Evolutionary conservation across 2,113 vertebrate genomes (phyloP).

Genomic region (Rhizomys pruinosus): DNA sequence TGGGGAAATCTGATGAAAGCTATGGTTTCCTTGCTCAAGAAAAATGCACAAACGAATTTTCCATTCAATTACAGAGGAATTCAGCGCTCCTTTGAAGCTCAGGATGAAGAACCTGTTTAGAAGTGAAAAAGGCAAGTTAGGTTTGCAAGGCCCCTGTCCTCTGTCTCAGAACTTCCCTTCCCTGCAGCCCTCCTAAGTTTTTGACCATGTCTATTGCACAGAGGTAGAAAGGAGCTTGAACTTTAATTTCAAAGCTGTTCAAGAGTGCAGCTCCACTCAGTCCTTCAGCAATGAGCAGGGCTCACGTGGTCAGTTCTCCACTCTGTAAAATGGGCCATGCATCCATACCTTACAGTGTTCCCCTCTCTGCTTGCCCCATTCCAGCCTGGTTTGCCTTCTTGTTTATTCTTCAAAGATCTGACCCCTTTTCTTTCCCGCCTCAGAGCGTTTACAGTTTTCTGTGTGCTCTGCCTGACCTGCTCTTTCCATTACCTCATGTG

Average conservation of each 20-base stretch:
- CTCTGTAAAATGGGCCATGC: background rate
- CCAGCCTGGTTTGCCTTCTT: background rate
- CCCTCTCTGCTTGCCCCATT: background rate
- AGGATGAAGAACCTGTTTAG: constrained; percentile 49
- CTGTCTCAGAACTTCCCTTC: background rate
- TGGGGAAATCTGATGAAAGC: constrained; percentile 3
- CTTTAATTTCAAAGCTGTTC: background rate
- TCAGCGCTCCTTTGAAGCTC: constrained; percentile 17
- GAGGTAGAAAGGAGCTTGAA: background rate
- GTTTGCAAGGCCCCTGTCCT: background rate
- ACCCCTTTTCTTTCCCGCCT: constrained; percentile 52
- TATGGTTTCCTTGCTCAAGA: background rate
- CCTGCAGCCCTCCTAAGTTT: background rate
- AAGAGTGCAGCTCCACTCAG: background rate
- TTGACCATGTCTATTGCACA: background rate
- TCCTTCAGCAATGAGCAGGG: background rate
- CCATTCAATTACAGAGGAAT: constrained; percentile 36
- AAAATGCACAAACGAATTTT: constrained; percentile 47
- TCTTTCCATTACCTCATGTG: background rate
- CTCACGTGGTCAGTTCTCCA: background rate
- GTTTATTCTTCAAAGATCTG: background rate
- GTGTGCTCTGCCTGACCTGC: background rate
- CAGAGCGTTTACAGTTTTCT: background rate
- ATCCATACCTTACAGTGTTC: background rate
- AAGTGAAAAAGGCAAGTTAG: constrained; percentile 42